A percentile compares a stretch with the other conserved stretches of the same genome.
These are phyloP conservation scores for Imbricaverruca yamaguchii DNA, from an alignment of 2,888 invertebrate genomes.

Conservation along the genomic window DNA sequence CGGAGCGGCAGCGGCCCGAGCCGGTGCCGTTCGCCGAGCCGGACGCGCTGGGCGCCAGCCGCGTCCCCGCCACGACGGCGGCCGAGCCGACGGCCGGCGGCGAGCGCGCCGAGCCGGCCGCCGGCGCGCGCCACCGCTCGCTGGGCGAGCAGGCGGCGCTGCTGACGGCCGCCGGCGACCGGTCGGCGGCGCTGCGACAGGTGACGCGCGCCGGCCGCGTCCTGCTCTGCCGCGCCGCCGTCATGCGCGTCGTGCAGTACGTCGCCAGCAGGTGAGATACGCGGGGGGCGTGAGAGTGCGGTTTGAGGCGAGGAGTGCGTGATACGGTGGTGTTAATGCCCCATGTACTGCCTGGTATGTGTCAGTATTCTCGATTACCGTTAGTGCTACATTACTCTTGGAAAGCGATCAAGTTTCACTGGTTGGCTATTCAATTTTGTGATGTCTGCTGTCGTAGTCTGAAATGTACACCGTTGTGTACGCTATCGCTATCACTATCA, in stretches of 20 bases:
- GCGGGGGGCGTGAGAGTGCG: neutral
- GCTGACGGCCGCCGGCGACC: slow-evolving; percentile 37
- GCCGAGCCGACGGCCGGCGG: neutral
- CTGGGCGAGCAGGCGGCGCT: slow-evolving; percentile 49
- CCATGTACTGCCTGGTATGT: no score
- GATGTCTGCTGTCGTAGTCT: no score
- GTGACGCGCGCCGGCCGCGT: slow-evolving; percentile 49
- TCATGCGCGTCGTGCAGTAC: slow-evolving; percentile 50
- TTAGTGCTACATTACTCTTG: no score
- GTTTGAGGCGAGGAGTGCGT: no score
- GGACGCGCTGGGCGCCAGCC: slow-evolving; percentile 49
- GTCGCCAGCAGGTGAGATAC: slow-evolving; percentile 38
- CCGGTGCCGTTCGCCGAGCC: slow-evolving; percentile 46
- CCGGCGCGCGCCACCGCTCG: slow-evolving; percentile 33
- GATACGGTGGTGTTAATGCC: no score
- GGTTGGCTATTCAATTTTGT: no score
- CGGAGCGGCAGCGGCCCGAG: slow-evolving; percentile 38
- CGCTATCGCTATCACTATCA: no score
- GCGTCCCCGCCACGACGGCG: neutral
- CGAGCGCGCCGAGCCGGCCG: slow-evolving; percentile 19
- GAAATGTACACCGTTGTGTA: no score
- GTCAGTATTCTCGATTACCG: no score
- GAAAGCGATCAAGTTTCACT: no score
- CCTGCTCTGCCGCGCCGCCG: slow-evolving; percentile 49
- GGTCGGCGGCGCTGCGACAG: slow-evolving; percentile 45